Evolutionary conservation across 2,797 vertebrate species (phyloP).

Genomic region (Lepilemur septentrionalis): DNA sequence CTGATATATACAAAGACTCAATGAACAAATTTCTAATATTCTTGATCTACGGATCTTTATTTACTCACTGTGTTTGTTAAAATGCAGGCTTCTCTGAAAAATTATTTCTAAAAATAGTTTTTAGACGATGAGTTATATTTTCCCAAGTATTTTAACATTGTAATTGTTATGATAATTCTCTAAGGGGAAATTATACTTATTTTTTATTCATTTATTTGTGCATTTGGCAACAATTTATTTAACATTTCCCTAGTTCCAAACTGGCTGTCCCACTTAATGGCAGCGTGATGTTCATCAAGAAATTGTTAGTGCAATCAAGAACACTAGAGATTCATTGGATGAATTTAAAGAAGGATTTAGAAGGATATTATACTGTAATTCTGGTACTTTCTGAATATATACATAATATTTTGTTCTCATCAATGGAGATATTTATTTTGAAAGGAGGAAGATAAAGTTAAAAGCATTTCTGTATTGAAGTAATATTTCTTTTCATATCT

Average conservation of each 20-base stretch:
- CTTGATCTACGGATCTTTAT: neutral
- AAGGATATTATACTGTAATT: neutral
- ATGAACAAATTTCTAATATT: neutral
- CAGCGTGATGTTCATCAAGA: neutral
- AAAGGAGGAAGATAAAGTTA: neutral
- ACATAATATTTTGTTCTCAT: neutral
- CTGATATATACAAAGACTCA: neutral
- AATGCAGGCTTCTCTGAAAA: neutral
- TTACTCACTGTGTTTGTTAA: neutral
- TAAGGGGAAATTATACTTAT: neutral
- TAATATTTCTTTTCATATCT: neutral
- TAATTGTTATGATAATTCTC: constrained; percentile 2
- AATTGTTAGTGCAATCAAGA: constrained; percentile 8
- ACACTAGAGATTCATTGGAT: neutral
- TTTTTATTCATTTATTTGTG: constrained; percentile 7
- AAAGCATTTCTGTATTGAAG: constrained; percentile 34
- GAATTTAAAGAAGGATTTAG: neutral
- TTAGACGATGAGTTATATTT: neutral
- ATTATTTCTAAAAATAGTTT: neutral
- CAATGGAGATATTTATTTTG: neutral
- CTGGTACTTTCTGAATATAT: neutral
- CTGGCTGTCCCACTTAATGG: neutral
- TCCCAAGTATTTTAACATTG: constrained; percentile 1
- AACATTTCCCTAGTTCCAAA: neutral
- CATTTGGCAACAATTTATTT: neutral